Conservation (phyloP, 2,888 invertebrate genomes). For the Gisinianus flammeolus region DNA sequence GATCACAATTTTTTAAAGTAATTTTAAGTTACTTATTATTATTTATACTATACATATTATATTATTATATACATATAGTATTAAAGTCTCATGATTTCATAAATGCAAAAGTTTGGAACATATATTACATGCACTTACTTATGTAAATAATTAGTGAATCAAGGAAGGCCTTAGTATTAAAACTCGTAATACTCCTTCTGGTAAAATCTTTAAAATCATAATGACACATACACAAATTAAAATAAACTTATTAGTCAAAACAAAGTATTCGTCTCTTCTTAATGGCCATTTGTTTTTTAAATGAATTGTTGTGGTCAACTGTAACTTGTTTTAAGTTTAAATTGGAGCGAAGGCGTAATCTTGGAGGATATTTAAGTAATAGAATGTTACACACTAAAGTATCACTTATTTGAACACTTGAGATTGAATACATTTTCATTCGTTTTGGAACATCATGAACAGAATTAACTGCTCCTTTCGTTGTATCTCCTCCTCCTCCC, state of each 20-base stretch:
- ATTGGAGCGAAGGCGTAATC: neutral
- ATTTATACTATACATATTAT: no score
- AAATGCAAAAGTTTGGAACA: no score
- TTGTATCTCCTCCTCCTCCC: neutral
- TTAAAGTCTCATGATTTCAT: no score
- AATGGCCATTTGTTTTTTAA: neutral
- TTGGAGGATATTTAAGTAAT: neutral
- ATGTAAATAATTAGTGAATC: no score
- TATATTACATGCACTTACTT: no score
- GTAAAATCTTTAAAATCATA: no score
- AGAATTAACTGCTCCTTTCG: neutral
- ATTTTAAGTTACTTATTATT: no score
- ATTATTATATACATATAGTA: no score
- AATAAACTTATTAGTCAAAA: slow-evolving; percentile 14
- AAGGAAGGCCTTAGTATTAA: no score
- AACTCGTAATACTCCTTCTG: no score
- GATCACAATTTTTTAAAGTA: no score
- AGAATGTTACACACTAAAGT: slow-evolving; percentile 1
- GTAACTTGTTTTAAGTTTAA: neutral
- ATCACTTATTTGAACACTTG: slow-evolving; percentile 1
- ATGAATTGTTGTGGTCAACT: neutral
- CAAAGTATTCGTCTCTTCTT: neutral
- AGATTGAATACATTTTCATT: slow-evolving; percentile 1
- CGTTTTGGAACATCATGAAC: neutral
- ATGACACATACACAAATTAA: no score